A percentile compares a stretch with the other conserved stretches of the same genome.
These are phyloP conservation scores for Atlantisia rogersi DNA, from an alignment of 2,113 vertebrate species.

Conservation along the genomic window DNA sequence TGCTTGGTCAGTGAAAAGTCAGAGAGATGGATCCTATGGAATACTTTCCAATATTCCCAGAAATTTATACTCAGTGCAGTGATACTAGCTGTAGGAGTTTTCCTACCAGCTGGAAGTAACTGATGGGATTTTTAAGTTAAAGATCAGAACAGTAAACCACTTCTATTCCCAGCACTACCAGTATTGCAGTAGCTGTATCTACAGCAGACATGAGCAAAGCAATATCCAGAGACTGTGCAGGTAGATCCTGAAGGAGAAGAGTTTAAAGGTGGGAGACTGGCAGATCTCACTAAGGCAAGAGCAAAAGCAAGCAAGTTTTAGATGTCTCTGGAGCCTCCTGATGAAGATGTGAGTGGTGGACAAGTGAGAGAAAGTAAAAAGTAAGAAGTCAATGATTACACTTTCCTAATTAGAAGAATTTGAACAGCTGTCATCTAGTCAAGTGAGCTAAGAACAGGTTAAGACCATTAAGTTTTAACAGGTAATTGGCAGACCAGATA, in stretches of 20 bases:
- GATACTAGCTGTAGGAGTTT: not conserved
- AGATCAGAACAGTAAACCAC: not conserved
- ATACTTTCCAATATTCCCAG: not conserved
- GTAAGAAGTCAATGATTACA: not conserved
- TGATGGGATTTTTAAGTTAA: not conserved
- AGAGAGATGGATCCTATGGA: not conserved
- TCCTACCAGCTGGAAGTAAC: not conserved
- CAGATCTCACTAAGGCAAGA: not conserved
- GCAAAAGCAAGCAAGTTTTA: not conserved
- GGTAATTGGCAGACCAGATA: constrained; percentile 11
- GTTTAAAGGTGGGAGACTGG: not conserved
- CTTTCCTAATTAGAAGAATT: constrained; percentile 5
- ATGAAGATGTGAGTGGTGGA: not conserved
- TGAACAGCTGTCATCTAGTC: not conserved
- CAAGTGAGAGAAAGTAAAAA: not conserved
- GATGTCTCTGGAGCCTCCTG: not conserved
- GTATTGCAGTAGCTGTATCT: not conserved
- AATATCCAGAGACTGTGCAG: not conserved
- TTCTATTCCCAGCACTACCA: not conserved
- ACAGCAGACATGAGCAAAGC: not conserved
- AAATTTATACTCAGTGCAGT: not conserved
- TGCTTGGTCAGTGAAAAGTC: not conserved
- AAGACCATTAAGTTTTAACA: not conserved
- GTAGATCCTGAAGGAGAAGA: not conserved
- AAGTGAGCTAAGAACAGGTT: constrained; percentile 12